Percentiles rank a stretch among this genome's conserved stretches.
Conservation (phyloP, 2,797 vertebrate genomes). For the Periophthalmus magnuspinnatus region DNA sequence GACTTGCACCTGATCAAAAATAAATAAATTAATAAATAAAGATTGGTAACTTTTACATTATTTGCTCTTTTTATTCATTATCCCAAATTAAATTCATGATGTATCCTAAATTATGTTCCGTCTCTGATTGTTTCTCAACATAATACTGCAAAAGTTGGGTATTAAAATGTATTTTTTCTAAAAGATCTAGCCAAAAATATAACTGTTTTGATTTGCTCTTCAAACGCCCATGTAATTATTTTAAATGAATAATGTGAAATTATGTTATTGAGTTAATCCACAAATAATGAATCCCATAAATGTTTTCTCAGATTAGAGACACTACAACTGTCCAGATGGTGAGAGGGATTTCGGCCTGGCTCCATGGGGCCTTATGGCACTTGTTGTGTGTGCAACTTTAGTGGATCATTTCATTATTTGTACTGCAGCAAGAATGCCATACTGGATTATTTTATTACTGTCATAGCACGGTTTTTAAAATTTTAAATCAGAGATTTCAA, state of each 20-base stretch:
- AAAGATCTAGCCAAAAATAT: background rate
- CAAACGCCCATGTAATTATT: slow-evolving; percentile 5
- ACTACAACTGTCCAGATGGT: slow-evolving; percentile 63
- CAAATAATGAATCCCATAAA: slow-evolving; percentile 68
- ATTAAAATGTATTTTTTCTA: background rate
- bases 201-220: background rate
- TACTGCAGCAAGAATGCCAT: slow-evolving; percentile 37
- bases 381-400: slow-evolving; percentile 25
- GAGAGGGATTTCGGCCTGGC: slow-evolving; percentile 48
- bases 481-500: slow-evolving; percentile 47
- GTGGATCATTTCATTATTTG: slow-evolving; percentile 43
- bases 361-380: slow-evolving; percentile 34
- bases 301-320: slow-evolving; percentile 64
- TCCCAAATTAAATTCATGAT: background rate
- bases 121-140: background rate
- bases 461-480: slow-evolving; percentile 52
- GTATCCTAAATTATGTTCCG: background rate
- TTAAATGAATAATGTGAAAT: slow-evolving; percentile 39
- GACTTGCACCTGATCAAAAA: background rate
- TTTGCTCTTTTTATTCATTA: background rate
- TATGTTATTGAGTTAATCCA: slow-evolving; percentile 31
- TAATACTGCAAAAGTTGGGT: background rate
- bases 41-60: background rate
- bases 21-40: background rate
- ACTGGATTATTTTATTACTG: slow-evolving; percentile 68